Evolutionary conservation across 2,113 vertebrate species (phyloP).

Genomic region (Notothenia rossii): DNA sequence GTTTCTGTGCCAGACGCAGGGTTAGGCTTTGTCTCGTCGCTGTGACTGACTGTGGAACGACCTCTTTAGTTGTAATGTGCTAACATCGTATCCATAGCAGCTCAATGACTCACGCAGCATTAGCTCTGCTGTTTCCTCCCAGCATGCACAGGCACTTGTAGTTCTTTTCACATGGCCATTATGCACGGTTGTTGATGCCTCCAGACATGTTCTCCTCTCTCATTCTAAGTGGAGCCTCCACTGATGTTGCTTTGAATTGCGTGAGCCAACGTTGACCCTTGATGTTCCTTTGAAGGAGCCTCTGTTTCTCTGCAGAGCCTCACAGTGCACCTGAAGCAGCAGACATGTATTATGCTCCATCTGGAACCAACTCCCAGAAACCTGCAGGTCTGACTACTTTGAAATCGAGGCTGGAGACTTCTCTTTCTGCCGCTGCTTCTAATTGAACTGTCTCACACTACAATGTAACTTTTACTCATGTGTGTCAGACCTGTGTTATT

Average conservation of each 20-base stretch:
- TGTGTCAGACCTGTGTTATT: too few species aligned
- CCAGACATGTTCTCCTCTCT: slow-evolving; percentile 55
- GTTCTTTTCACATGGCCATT: slow-evolving; percentile 73
- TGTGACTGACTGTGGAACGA: slow-evolving; percentile 68
- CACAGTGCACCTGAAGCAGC: too few species aligned
- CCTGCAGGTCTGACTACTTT: too few species aligned
- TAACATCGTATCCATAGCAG: slow-evolving; percentile 58
- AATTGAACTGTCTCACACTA: too few species aligned
- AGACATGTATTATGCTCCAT: too few species aligned
- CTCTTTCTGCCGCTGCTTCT: too few species aligned
- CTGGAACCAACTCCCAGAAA: too few species aligned
- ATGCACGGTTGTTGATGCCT: slow-evolving; percentile 79
- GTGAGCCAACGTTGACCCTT: slow-evolving; percentile 74
- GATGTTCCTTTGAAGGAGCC: slow-evolving; percentile 69
- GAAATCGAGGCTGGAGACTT: too few species aligned
- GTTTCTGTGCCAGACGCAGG: not conserved
- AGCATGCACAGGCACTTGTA: slow-evolving; percentile 63
- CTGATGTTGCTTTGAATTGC: slow-evolving; percentile 72
- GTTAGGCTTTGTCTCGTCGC: slow-evolving; percentile 11
- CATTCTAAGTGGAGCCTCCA: slow-evolving; percentile 44
- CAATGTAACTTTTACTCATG: too few species aligned
- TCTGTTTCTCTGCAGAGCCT: not conserved
- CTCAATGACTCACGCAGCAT: slow-evolving; percentile 72
- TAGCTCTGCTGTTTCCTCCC: slow-evolving; percentile 64
- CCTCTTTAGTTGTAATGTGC: slow-evolving; percentile 62